Evolutionary conservation across 2,797 vertebrate species (phyloP).

Genomic region (Poeciliopsis paucimaculata): DNA sequence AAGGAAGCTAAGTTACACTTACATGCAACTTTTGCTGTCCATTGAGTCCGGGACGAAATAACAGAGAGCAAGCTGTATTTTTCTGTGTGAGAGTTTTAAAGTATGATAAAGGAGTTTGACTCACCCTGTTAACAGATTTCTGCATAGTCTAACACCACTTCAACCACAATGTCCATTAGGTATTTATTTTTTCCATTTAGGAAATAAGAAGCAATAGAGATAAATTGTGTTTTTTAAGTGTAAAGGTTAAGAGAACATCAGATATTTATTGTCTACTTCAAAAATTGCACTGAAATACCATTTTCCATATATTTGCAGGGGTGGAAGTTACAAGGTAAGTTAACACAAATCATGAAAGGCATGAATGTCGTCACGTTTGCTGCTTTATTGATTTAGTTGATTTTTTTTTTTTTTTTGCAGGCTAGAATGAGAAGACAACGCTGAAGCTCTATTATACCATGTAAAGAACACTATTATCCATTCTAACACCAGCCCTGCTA

Average conservation of each 20-base stretch:
- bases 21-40: slow-evolving; percentile 52
- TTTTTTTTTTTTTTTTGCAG: background rate
- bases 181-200: background rate
- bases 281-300: background rate
- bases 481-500: background rate
- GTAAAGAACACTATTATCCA: background rate
- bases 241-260: slow-evolving; percentile 44
- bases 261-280: slow-evolving; percentile 14
- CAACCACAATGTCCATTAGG: slow-evolving; percentile 46
- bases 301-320: background rate
- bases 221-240: slow-evolving; percentile 40
- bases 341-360: background rate
- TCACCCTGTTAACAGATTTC: slow-evolving; percentile 41
- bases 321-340: slow-evolving; percentile 15
- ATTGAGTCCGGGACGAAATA: slow-evolving; percentile 31
- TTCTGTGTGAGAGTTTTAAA: slow-evolving; percentile 18
- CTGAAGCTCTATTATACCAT: background rate
- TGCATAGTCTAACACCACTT: slow-evolving; percentile 69
- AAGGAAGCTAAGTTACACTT: slow-evolving; percentile 45
- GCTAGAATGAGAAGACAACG: background rate
- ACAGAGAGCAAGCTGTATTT: slow-evolving; percentile 39
- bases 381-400: background rate
- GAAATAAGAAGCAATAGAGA: slow-evolving; percentile 26
- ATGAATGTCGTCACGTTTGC: background rate
- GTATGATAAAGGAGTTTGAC: slow-evolving; percentile 16